These are phyloP conservation scores for Tribolium madens DNA, from an alignment of 1,140 invertebrate species.

Conservation along the genomic window DNA sequence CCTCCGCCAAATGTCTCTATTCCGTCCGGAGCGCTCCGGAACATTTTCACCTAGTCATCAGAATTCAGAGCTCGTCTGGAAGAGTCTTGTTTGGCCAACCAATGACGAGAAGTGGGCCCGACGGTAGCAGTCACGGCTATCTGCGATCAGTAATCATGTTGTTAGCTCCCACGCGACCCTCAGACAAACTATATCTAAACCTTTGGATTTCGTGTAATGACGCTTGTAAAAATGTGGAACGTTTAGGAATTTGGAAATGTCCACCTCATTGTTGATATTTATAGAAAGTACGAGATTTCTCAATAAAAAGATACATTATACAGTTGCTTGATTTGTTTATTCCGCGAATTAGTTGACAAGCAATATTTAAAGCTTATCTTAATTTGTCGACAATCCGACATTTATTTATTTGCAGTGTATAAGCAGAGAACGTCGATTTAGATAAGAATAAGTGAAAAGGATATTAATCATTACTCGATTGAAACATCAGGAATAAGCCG, in stretches of 20 bases:
- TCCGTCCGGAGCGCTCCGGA: slow-evolving; percentile 25
- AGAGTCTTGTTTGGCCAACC: slow-evolving; percentile 49
- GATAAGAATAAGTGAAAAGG: slow-evolving; percentile 43
- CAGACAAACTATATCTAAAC: slow-evolving; percentile 53
- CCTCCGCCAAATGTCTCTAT: slow-evolving; percentile 47
- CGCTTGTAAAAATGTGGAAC: slow-evolving; percentile 47
- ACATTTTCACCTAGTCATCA: slow-evolving; percentile 41
- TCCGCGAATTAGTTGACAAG: slow-evolving; percentile 52
- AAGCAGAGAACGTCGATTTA: slow-evolving; percentile 48
- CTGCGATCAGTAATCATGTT: slow-evolving; percentile 55
- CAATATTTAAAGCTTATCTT: slow-evolving; percentile 58
- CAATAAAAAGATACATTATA: slow-evolving; percentile 12
- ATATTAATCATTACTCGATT: slow-evolving; percentile 22
- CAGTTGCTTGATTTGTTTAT: slow-evolving; percentile 28
- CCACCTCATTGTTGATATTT: neutral
- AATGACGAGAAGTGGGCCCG: slow-evolving; percentile 46
- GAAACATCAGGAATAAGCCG: slow-evolving; percentile 22
- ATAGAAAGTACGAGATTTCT: neutral
- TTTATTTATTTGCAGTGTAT: slow-evolving; percentile 53
- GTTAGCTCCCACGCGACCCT: slow-evolving; percentile 50
- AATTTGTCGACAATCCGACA: slow-evolving; percentile 54
- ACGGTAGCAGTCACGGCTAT: slow-evolving; percentile 50
- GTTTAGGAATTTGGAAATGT: slow-evolving; percentile 33
- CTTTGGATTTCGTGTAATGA: slow-evolving; percentile 54
- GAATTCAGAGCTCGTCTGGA: slow-evolving; percentile 49